Base-by-base conservation (phyloP, 2,888 invertebrate species). In the Synanthedon vespiformis region DNA sequence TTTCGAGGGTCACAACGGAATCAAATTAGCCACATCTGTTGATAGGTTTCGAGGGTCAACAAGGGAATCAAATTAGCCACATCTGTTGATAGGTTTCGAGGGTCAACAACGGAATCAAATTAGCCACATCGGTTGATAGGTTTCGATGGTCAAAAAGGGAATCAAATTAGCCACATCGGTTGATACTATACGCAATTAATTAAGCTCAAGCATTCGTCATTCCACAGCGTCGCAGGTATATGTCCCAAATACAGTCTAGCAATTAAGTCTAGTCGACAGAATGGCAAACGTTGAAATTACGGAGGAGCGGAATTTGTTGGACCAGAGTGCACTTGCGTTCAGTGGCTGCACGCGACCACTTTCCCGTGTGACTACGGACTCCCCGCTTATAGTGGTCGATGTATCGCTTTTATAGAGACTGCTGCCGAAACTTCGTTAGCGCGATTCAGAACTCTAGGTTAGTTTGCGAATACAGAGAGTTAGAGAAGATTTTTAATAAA, bases 251-350 rank as follows among this genome's bases (percentile, higher is more conserved):
- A 77, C 77, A 74, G 70, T 78, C 82, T 80, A 80, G 80, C 77
- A 69, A 77, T 76, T 77, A 68, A 68, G 68, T 80, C 79, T 80
- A 81, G 79, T 77, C 72, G 75, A 80, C 80, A 79, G 82, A 81
- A 81, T 82, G 80, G 82, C 80, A 82, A 82, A 82, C 74, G 68
- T 81, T 82, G 81, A 82, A 81, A 72, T 70, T 63, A n/a, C 62
- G 59, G 61, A 67, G 60, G 62, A 62, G 68, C 64, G 61, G 63
- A 64, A 70, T 65, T 64, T 67, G 65, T 63, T 72, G 67, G 66
- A 58, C 61, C 68, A 74, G 63, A 60, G 55, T 74, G 76, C 80
- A 78, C 13, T 72, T 70, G 55, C 54, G 65, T 72, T 67, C 55
- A 67, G 66, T 64, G 74, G 74, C 62, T 73, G 74, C 73, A 71